Evolutionary conservation across 2,797 vertebrate genomes (phyloP).

Genomic region (Tadarida brasiliensis): DNA sequence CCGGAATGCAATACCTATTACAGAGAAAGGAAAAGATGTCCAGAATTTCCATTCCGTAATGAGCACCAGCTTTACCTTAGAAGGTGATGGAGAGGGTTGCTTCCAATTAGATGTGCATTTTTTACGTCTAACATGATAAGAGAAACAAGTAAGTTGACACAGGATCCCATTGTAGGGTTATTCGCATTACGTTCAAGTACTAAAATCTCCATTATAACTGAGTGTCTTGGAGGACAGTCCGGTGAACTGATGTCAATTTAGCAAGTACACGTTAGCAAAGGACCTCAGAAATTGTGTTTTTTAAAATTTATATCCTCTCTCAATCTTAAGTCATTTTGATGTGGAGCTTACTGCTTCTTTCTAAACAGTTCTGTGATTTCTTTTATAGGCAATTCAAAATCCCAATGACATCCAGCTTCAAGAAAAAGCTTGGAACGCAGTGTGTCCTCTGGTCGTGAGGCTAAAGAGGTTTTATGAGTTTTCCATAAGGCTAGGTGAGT

Average conservation of each 20-base stretch:
- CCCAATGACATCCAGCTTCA: constrained; percentile 95
- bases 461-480: constrained; percentile 98
- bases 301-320: not conserved
- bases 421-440: constrained; percentile 97
- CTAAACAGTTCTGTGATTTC: not conserved
- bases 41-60: not conserved
- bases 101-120: not conserved
- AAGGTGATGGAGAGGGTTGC: not conserved
- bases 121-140: not conserved
- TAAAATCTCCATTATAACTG: not conserved
- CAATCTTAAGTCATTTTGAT: not conserved
- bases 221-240: not conserved
- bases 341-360: not conserved
- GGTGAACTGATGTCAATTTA: not conserved
- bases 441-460: constrained; percentile 97
- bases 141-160: not conserved
- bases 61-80: not conserved
- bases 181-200: not conserved
- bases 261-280: not conserved
- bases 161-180: not conserved
- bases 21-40: not conserved
- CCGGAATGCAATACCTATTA: not conserved
- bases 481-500: constrained; percentile 96
- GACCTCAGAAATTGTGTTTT: not conserved
- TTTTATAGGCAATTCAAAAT: constrained; percentile 96